These are phyloP conservation scores for Pseudachorutes palmiensis DNA, from an alignment of 1,140 invertebrate species.

Conservation along the genomic window DNA sequence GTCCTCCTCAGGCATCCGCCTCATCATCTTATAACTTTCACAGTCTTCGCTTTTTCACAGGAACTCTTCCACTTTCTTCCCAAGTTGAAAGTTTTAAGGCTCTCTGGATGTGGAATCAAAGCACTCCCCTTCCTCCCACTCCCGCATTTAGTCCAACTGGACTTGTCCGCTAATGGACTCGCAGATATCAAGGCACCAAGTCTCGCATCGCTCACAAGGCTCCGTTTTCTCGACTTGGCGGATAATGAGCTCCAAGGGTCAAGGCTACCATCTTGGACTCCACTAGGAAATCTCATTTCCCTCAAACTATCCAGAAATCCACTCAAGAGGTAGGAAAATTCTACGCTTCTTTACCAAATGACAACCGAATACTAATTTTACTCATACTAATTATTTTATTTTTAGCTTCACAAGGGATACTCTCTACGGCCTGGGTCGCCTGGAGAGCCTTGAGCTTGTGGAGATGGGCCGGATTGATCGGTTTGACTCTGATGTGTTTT, in stretches of 20 bases:
- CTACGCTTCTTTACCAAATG: no score
- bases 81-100: conserved; percentile 62
- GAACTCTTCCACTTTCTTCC: conserved; percentile 81
- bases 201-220: conserved; percentile 27
- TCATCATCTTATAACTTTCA: no score
- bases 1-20: no score
- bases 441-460: conserved; percentile 46
- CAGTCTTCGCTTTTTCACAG: conserved; percentile 24
- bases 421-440: conserved; percentile 44
- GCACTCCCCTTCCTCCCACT: conserved; percentile 60
- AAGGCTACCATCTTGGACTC: conserved; percentile 30
- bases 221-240: conserved; percentile 39
- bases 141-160: conserved; percentile 52
- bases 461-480: conserved; percentile 44
- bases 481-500: conserved; percentile 57
- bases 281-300: conserved; percentile 57
- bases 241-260: conserved; percentile 36
- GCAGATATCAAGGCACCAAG: conserved; percentile 29
- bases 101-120: conserved; percentile 64
- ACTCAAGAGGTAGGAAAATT: conserved; percentile 45
- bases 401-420: conserved; percentile 47
- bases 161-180: conserved; percentile 33
- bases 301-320: conserved; percentile 68
- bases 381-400: conserved; percentile 21
- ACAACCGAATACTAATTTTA: neutral